Base-by-base conservation (phyloP, 2,797 vertebrate species). In the Acipenser transmontanus region DNA sequence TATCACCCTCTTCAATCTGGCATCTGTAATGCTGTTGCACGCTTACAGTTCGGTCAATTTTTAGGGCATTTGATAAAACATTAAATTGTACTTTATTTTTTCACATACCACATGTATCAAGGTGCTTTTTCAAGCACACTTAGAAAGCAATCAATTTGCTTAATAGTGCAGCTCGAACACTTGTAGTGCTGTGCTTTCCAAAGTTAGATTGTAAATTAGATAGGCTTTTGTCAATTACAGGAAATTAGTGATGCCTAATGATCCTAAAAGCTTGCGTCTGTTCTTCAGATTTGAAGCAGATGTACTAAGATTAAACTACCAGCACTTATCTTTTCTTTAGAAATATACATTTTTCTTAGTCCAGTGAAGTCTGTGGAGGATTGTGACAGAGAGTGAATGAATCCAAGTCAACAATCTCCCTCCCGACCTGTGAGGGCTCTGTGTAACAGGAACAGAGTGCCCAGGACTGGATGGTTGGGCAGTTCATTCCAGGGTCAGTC, bases 71-170 rank as follows among this genome's bases (percentile, higher is more conserved):
- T 20, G 20, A 20, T 20, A 20, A 20, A 20, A 20, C 20, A 20
- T 2, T 20, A 20, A 20, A 20, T 2, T 20, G 20, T 20, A 20
- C 20, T 20, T 20, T 20, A 20, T 20, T 20, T 20, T 20, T 20
- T 20, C 2, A 20, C 20, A 20, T 34, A 34, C 2, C 63, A 6
- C 13, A 34, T 9, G 6, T 63, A 65, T 68, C 10, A 64, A 71
- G 56, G 8, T 57, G 7, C 1, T 1, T 48, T 65, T 70, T 76
- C 59, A 65, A 71, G 17, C 50, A 67, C 56, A 73, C 70, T 69
- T 34, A 34, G 34, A 34, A 34, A 34, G 34, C 34, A 34, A 34
- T 34, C 34, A 34, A 4, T 34, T 34, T 34, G 34, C 34, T 69
- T 49, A 61, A 10, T 14, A 14, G 59, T 64, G 7, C 47, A 14